These are phyloP conservation scores for Jacana jacana DNA, from an alignment of 2,113 vertebrate species.

Conservation along the genomic window DNA sequence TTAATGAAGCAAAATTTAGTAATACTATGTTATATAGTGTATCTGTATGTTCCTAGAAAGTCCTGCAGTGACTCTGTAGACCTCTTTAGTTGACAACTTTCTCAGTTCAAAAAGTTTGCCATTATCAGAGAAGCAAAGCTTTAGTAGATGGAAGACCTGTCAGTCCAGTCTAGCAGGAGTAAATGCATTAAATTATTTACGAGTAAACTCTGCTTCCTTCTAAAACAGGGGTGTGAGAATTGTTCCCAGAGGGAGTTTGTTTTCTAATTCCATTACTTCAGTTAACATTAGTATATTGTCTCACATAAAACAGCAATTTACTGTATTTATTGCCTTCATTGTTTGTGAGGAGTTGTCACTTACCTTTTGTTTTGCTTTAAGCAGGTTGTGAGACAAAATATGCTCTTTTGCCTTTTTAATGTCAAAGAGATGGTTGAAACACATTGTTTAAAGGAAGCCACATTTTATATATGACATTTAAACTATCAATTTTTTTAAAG, in stretches of 20 bases:
- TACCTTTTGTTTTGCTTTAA: constrained; percentile 53
- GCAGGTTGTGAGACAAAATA: constrained; percentile 56
- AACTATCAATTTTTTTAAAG: not conserved
- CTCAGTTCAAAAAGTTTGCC: constrained; percentile 40
- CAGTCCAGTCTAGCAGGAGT: constrained; percentile 64
- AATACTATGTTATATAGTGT: not conserved
- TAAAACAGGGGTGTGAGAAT: constrained; percentile 62
- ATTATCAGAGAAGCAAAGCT: constrained; percentile 43
- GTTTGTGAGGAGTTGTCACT: constrained; percentile 52
- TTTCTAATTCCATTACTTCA: constrained; percentile 68
- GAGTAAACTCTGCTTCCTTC: constrained; percentile 61
- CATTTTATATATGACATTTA: constrained; percentile 16
- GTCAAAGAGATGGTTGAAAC: constrained; percentile 36
- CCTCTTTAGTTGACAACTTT: not conserved
- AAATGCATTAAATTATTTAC: constrained; percentile 64
- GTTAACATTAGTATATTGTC: constrained; percentile 69
- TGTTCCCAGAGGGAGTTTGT: constrained; percentile 70
- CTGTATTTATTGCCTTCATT: constrained; percentile 67
- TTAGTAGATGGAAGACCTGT: constrained; percentile 43
- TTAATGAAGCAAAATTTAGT: not conserved
- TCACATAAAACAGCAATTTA: constrained; percentile 69
- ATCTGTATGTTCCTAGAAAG: not conserved
- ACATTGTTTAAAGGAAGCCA: constrained; percentile 31
- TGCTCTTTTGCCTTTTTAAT: constrained; percentile 29
- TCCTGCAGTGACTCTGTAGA: not conserved